These are phyloP conservation scores for Gopherus flavomarginatus DNA, from an alignment of 2,113 vertebrate species.

Conservation along the genomic window DNA sequence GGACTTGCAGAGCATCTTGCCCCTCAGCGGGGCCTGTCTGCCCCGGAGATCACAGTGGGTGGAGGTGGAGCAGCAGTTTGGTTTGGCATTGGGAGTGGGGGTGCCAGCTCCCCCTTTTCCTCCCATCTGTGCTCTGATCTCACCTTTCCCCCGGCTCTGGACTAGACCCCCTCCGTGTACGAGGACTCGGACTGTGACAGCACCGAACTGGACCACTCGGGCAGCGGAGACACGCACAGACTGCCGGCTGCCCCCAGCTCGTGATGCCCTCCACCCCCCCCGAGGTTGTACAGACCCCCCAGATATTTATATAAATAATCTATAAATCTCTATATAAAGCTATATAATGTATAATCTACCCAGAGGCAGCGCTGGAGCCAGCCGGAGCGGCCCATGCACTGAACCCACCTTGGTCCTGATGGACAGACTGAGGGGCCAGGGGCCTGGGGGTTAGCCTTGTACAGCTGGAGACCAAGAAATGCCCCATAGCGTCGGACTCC, in stretches of 20 bases:
- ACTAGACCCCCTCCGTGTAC: slow-evolving; percentile 77
- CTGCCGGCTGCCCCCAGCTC: slow-evolving; percentile 80
- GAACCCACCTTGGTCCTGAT: not conserved
- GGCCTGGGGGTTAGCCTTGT: too few species aligned
- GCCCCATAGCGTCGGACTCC: too few species aligned
- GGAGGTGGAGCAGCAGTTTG: not conserved
- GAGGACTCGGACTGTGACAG: slow-evolving; percentile 96
- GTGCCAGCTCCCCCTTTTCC: fast-evolving
- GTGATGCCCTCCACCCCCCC: slow-evolving; percentile 75
- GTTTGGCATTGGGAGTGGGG: too few species aligned
- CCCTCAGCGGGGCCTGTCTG: too few species aligned
- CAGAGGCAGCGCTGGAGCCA: not conserved
- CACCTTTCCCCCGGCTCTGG: not conserved
- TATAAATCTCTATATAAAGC: slow-evolving; percentile 58
- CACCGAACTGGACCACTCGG: slow-evolving; percentile 89
- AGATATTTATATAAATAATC: slow-evolving; percentile 80
- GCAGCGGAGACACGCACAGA: slow-evolving; percentile 83
- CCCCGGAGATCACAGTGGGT: too few species aligned
- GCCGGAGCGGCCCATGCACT: not conserved
- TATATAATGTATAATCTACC: slow-evolving; percentile 73
- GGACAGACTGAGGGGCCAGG: not conserved
- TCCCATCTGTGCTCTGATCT: not conserved
- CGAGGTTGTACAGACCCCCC: slow-evolving; percentile 63
- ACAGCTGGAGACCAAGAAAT: not conserved
- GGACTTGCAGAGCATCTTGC: too few species aligned